These are phyloP conservation scores for Lordiphosa andalusiaca DNA, from an alignment of 2,888 invertebrate species.

Conservation along the genomic window DNA sequence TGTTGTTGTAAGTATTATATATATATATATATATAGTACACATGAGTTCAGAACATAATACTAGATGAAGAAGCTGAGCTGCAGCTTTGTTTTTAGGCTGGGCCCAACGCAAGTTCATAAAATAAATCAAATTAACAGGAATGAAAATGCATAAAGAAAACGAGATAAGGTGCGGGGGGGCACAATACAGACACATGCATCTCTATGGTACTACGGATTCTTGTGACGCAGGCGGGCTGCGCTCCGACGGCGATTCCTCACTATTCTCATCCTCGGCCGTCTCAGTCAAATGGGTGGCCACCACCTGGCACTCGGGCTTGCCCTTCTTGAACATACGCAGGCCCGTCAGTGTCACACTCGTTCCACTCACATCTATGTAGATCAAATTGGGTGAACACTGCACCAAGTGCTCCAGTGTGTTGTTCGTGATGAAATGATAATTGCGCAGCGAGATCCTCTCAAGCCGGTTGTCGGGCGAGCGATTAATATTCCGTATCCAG, in stretches of 20 bases:
- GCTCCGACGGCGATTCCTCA: not conserved
- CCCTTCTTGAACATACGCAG: constrained; percentile 83
- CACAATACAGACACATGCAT: not conserved
- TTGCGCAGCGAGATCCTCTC: constrained; percentile 82
- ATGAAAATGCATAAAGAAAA: not conserved
- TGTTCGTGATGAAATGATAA: constrained; percentile 84
- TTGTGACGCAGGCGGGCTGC: not conserved
- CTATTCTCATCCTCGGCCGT: constrained; percentile 11
- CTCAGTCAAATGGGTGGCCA: constrained; percentile 74
- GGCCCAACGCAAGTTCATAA: constrained; percentile 18
- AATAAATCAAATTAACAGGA: not conserved
- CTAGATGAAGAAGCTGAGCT: constrained; percentile 39
- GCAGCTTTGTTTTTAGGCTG: constrained; percentile 23
- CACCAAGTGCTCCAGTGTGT: constrained; percentile 83
- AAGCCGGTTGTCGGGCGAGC: constrained; percentile 81
- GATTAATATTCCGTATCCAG: constrained; percentile 78
- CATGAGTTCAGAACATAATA: constrained; percentile 51
- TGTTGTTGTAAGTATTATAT: constrained; percentile 15
- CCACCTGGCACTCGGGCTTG: constrained; percentile 83
- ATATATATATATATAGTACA: constrained; percentile 33
- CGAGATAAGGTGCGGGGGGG: not conserved
- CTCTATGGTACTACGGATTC: constrained; percentile 4
- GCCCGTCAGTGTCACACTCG: constrained; percentile 84
- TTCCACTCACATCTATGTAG: constrained; percentile 85
- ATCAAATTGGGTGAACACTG: constrained; percentile 83